Evolutionary conservation across 2,113 vertebrate genomes (phyloP), one percentile per base, ranked within the genome.

Genomic region (Castor canadensis): DNA sequence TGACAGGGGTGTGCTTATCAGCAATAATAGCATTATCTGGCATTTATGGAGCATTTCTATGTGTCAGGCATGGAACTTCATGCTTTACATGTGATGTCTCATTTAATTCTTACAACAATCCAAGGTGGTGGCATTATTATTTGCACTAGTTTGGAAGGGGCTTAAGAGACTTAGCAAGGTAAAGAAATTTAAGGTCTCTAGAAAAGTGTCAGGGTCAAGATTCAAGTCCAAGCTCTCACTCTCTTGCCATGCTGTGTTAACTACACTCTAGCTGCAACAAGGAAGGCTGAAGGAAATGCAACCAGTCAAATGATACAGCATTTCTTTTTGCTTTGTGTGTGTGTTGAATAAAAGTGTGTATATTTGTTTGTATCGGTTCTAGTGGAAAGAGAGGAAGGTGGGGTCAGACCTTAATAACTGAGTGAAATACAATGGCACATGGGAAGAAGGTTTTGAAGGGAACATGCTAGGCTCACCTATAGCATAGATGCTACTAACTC

Each of bases 151-250:
- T 81, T 82, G 32, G 40, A 92, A 81, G 58, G 80, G 12, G 24
- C 5, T 20, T 16, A 35, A 26, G 75, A 75, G 32, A 17, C 62
- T 93, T 54, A 79, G 73, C 5, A 66, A 89, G 40, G 75, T 45
- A 71, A 85, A 84, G 75, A 58, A n/a, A 85, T 73, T 87, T 72
- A 81, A 93, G 28, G 30, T 83, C 81, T 95, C 58, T 56, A 82
- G 69, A 60, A 89, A 87, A 93, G 60, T 1, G 45, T 82, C 40
- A 75, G 69, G 52, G 35, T 54, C 66, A 32, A 77, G 82, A 67
- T 56, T 52, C 52, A 62, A 82, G 58, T 35, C 35, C 49, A 58
- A 54, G 22, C 38, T 64, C 52, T 58, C 38, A 9, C 5, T 11
- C 16, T 8, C 45, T 16, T 32, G 64, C 60, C 19, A 8, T 17